Conservation (phyloP, 2,888 invertebrate species). For the Congeria kusceri region DNA sequence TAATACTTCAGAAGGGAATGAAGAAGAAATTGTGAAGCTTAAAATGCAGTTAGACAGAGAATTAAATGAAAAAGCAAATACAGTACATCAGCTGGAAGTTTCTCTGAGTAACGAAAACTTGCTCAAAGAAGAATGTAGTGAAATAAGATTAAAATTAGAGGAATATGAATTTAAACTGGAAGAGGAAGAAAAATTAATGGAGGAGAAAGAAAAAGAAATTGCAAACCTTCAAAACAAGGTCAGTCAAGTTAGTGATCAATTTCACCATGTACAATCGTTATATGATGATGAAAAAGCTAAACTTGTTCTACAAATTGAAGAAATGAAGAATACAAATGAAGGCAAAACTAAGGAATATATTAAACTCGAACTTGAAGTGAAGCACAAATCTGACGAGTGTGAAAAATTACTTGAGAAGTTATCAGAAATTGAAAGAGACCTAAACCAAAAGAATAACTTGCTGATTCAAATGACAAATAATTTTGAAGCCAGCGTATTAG, state of each 20-base stretch:
- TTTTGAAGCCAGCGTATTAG: slow-evolving; percentile 22
- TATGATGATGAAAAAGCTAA: neutral
- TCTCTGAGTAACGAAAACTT: neutral
- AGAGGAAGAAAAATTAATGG: slow-evolving; percentile 18
- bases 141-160: neutral
- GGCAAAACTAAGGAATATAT: slow-evolving; percentile 28
- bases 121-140: no score
- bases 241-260: slow-evolving; percentile 1
- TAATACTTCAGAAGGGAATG: slow-evolving; percentile 20
- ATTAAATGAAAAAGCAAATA: neutral
- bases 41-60: neutral
- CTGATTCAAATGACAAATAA: slow-evolving; percentile 3
- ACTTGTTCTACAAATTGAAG: slow-evolving; percentile 10
- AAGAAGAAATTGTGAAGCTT: slow-evolving; percentile 11
- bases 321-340: slow-evolving; percentile 15
- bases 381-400: slow-evolving; percentile 18
- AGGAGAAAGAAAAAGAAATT: slow-evolving; percentile 2
- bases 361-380: slow-evolving; percentile 39
- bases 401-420: slow-evolving; percentile 18
- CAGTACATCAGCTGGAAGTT: slow-evolving; percentile 10
- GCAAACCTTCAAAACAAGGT: neutral
- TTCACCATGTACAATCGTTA: neutral
- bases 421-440: slow-evolving; percentile 33
- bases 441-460: neutral
- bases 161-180: neutral